Evolutionary conservation across 2,888 invertebrate genomes (phyloP), one percentile per base, ranked within the genome.

Genomic region (Loripinus fragilis): DNA sequence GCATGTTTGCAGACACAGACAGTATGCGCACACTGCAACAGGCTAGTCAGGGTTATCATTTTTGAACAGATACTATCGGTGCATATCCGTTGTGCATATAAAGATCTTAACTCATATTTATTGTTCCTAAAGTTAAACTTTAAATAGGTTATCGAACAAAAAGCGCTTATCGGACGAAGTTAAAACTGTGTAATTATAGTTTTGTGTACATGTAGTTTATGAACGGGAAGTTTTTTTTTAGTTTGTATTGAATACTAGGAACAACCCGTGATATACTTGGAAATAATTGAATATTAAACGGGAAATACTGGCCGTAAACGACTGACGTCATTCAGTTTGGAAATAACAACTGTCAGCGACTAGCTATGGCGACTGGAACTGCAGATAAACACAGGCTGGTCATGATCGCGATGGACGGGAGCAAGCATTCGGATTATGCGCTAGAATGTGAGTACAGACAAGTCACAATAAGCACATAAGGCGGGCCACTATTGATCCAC

Each of bases 391-490:
- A 23, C 8, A 30, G 60, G 17, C 33, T 60, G 7, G 60, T 60
- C 33, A 8, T 60, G n/a, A 33, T 60, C 10, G 60, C 60, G 7
- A 60, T 60, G 60, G 60, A 60, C 17, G 60, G 60, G 3, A 60
- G 60, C 33, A 60, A 60, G 33, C 60, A 60, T 33, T 60, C 60
- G 33, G 60, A 60, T 60, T 60, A 60, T 20, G 30, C 33, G 8
- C 33, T 60, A 28, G 60, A 60, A 60, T 60, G 60, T 60, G 33
- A 60, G 60, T 52, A 38, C n/a, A n/a, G n/a, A n/a, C n/a, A n/a
- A n/a, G n/a, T n/a, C n/a, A n/a, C n/a, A n/a, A n/a, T n/a, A n/a
- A n/a, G n/a, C n/a, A n/a, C n/a, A n/a, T n/a, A n/a, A n/a, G n/a
- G n/a, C n/a, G n/a, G n/a, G n/a, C n/a, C n/a, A n/a, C n/a, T n/a